Evolutionary conservation across 2,888 invertebrate genomes (phyloP), one percentile per base, ranked within the genome.

Genomic region (Griposia aprilina): DNA sequence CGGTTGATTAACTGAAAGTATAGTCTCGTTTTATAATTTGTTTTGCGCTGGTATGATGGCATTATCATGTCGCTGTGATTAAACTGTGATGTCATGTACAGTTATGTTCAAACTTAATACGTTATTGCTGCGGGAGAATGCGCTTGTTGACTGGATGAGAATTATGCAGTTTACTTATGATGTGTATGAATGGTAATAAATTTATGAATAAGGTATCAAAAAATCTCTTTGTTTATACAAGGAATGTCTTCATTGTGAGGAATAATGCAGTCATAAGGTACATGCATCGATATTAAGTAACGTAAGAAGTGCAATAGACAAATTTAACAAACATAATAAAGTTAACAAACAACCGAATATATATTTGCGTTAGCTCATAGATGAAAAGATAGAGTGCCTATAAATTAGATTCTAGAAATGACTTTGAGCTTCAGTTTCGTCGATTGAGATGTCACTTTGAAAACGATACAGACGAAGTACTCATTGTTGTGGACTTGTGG

Each of bases 1-100:
- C 83, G 36, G 76, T 76, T 83, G 86, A 84, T 83, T 80, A 79
- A 60, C 83, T 83, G 76, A 80, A 73, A 74, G 75, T 83, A 80
- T 80, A 73, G 67, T 70, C 80, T 80, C 26, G 67, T 86, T 80
- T 73, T 80, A 86, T 83, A 83, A 83, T 86, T 71, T 74, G 69
- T 73, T 82, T 60, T 65, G 59, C 45, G 82, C 60, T 48, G 45
- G 36, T 77, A 50, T 55, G 52, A 50, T 57, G 68, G 7, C 30
- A 45, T 62, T 73, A 48, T 74, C 75, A 79, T 82, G 82, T 82
- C 52, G 48, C 48, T 36, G 57, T 74, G 74, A 78, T 84, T 72
- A 72, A 45, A 59, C 48, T 52, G 45, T 71, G 68, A 73, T 71
- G 77, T 74, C 72, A 74, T 50, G 66, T 45, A 84, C 86, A 50